Evolutionary conservation across 2,888 invertebrate genomes (phyloP).

Genomic region (Spatulosminthurus flaviceps): DNA sequence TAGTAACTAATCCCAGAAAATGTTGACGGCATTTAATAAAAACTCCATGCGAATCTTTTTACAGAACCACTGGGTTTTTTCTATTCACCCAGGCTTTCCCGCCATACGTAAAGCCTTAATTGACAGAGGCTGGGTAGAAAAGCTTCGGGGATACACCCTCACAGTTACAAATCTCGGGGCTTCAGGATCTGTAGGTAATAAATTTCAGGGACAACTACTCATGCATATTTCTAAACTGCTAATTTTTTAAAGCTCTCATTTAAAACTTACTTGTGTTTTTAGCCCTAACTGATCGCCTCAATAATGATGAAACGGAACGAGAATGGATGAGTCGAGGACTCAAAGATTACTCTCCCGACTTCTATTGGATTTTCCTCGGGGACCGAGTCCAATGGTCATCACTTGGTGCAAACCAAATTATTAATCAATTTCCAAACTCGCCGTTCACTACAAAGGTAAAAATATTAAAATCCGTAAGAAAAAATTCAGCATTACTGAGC

Average conservation of each 20-base stretch:
- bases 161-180: neutral
- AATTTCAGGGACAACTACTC: no score
- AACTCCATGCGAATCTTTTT: neutral
- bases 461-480: no score
- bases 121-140: neutral
- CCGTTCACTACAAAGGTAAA: conserved; percentile 85
- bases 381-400: neutral
- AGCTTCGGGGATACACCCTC: neutral
- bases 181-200: neutral
- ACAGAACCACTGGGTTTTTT: neutral
- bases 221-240: no score
- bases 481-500: no score
- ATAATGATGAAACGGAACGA: neutral
- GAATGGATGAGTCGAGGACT: neutral
- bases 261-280: no score
- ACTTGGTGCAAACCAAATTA: conserved; percentile 74
- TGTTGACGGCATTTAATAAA: neutral
- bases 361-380: conserved; percentile 9
- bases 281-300: neutral
- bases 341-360: neutral
- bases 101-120: neutral
- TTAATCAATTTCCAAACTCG: conserved; percentile 84
- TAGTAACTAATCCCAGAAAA: neutral
- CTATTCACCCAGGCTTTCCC: neutral
- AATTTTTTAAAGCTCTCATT: no score